A percentile compares a stretch with the other conserved stretches of the same genome.
Conservation (phyloP, 1,140 invertebrate species). For the Drosophila fuyamai region DNA sequence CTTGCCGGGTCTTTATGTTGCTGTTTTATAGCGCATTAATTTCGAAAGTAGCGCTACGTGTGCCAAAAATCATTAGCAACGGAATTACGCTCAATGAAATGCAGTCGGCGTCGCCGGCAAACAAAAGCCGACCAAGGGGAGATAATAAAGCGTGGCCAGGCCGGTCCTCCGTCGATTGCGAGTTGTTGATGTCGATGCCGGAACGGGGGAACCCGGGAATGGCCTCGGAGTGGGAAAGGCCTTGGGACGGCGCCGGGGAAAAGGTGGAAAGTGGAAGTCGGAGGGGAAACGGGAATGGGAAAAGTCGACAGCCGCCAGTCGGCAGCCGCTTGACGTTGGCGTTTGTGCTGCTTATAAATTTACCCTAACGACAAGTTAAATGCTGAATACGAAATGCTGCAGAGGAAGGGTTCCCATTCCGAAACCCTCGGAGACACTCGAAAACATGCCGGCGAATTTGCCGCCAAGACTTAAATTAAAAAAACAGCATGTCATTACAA, state of each 20-base stretch:
- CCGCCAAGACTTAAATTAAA: slow-evolving; percentile 24
- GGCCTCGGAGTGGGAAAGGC: background rate
- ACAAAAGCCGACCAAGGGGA: slow-evolving; percentile 56
- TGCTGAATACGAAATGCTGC: slow-evolving; percentile 44
- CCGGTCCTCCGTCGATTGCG: slow-evolving; percentile 3
- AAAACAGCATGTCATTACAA: background rate
- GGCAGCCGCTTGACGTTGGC: slow-evolving; percentile 38
- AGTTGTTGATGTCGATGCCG: slow-evolving; percentile 14
- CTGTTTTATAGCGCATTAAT: slow-evolving; percentile 80
- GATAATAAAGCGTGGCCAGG: slow-evolving; percentile 77
- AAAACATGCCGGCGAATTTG: slow-evolving; percentile 7
- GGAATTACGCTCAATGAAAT: slow-evolving; percentile 84
- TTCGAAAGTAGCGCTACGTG: slow-evolving; percentile 81
- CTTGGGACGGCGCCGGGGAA: background rate
- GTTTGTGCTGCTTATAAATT: slow-evolving; percentile 72
- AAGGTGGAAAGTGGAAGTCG: slow-evolving; percentile 5
- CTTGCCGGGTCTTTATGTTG: slow-evolving; percentile 50
- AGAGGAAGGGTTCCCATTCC: slow-evolving; percentile 37
- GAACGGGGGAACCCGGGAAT: slow-evolving; percentile 21
- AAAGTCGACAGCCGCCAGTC: slow-evolving; percentile 51
- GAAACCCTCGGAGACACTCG: slow-evolving; percentile 25
- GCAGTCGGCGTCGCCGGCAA: slow-evolving; percentile 61
- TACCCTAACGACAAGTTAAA: slow-evolving; percentile 81
- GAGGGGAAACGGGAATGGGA: slow-evolving; percentile 2
- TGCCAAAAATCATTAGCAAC: slow-evolving; percentile 84